Evolutionary conservation across 2,888 invertebrate genomes (phyloP), one percentile per base, ranked within the genome.

Genomic region (Alcis repandata): DNA sequence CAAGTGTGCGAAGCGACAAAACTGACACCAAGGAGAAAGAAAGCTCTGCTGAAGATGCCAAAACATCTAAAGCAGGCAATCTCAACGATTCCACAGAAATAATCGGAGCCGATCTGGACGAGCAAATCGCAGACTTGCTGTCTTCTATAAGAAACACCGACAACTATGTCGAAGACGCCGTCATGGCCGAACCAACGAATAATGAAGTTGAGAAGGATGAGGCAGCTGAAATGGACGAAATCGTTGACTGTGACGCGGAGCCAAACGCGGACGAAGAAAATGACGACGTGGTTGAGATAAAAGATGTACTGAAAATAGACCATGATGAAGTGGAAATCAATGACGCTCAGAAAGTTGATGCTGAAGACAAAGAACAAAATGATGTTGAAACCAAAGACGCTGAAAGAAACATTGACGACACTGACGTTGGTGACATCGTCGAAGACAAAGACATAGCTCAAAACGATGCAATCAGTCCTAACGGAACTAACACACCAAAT

Each of bases 41-140:
- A 22, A 82, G 75, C 22, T 41, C 41, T 7, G 51, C 59, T 8
- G 67, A 70, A 9, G 45, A 67, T 8, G 43, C 52, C 7, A 40
- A 65, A 13, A 65, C 36, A 11, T 10, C 53, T 15, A 53, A 69
- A n/a, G 59, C 65, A 0, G 70, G 71, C 11, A 69, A 69, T 8
- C 13, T 49, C 3, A 20, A 48, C 0, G 46, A 41, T 63, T 10
- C 79, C 69, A 22, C 41, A 13, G 9, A 70, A 59, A 27, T 69
- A 4, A 59, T 78, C 13, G 60, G 63, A 0, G 0, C 67, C 0
- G 79, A 81, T 0, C 67, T 90, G 1, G 87, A 90, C 22, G 71
- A 78, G 3, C 89, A 90, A 70, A 90, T 90, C 22, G 72, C 69
- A 2, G 85, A 88, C 38, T 72, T 91, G n/a, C 75, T 90, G 0